Evolutionary conservation across 2,797 vertebrate species (phyloP).

Genomic region (Cynopterus sphinx): DNA sequence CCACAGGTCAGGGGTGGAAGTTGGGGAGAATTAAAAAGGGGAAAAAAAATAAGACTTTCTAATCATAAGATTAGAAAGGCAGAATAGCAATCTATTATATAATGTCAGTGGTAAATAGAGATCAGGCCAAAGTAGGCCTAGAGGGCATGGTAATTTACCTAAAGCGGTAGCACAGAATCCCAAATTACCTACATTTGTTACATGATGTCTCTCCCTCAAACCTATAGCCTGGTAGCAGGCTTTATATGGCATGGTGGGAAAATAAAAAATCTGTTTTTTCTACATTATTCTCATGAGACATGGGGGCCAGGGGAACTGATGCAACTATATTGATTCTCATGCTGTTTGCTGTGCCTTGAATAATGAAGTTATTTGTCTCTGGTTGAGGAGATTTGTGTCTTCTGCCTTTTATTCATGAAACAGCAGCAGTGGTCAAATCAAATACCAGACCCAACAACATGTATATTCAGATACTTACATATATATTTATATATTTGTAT

Average conservation of each 20-base stretch:
- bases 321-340: not conserved
- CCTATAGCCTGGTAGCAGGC: not conserved
- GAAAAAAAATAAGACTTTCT: no score
- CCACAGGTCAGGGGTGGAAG: no score
- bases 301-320: not conserved
- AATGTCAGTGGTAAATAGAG: not conserved
- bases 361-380: not conserved
- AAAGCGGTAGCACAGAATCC: not conserved
- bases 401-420: not conserved
- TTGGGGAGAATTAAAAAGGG: no score
- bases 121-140: not conserved
- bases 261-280: not conserved
- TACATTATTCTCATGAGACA: not conserved
- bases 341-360: not conserved
- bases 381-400: not conserved
- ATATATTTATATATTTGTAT: not conserved
- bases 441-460: not conserved
- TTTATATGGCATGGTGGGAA: not conserved
- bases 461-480: not conserved
- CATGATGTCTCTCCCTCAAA: not conserved
- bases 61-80: not conserved
- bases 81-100: not conserved
- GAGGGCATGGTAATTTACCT: not conserved
- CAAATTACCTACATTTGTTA: not conserved
- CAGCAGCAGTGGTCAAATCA: not conserved